These are phyloP conservation scores for Panulirus ornatus DNA, from an alignment of 1,140 invertebrate genomes.

Conservation along the genomic window DNA sequence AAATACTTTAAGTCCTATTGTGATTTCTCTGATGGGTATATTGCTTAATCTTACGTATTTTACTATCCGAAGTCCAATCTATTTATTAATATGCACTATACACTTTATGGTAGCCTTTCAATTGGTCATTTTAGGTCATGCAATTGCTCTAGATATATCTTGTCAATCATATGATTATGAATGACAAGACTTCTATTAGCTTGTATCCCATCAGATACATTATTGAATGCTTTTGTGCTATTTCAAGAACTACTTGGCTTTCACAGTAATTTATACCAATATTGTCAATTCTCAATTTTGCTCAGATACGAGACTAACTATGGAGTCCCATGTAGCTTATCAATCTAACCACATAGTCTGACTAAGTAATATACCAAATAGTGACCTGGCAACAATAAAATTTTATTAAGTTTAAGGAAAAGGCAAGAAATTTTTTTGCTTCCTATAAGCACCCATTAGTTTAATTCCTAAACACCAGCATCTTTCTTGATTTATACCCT, in stretches of 20 bases:
- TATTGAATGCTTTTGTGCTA: background rate
- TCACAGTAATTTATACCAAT: background rate
- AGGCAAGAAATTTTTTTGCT: background rate
- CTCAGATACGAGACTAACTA: background rate
- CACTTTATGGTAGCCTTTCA: no score
- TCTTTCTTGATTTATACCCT: background rate
- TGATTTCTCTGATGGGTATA: conserved; percentile 6
- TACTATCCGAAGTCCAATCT: background rate
- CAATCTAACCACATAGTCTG: background rate
- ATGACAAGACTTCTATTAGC: background rate
- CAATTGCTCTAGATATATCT: no score
- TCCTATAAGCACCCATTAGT: background rate
- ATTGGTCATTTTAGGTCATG: no score
- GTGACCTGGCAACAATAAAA: background rate
- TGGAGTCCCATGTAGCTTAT: background rate
- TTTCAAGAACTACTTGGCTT: background rate
- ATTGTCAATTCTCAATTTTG: background rate
- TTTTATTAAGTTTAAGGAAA: background rate
- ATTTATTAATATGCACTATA: background rate
- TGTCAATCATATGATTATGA: background rate
- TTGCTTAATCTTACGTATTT: background rate
- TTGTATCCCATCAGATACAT: background rate
- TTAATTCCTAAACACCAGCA: background rate
- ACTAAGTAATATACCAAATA: background rate
- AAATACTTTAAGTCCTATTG: background rate